Conservation (phyloP, 2,797 vertebrate genomes). For the Eulemur coronatus region DNA sequence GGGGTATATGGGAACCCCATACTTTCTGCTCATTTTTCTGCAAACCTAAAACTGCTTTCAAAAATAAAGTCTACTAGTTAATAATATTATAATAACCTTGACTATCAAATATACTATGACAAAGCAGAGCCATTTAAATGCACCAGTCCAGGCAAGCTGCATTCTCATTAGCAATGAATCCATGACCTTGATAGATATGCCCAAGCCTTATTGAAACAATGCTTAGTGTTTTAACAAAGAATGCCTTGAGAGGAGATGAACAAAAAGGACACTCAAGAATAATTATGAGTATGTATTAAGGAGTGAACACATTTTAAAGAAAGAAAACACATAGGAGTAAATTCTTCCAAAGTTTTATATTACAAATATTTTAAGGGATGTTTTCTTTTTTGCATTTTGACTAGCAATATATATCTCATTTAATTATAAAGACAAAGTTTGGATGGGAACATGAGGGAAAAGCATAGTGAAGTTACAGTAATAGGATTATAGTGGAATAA, state of each 20-base stretch:
- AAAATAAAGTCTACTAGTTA: neutral
- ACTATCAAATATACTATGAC: neutral
- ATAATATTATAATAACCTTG: neutral
- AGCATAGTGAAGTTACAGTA: neutral
- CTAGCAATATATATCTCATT: neutral
- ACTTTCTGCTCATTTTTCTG: neutral
- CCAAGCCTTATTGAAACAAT: neutral
- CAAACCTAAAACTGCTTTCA: neutral
- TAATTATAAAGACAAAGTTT: conserved; percentile 22
- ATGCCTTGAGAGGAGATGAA: neutral
- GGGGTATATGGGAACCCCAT: neutral
- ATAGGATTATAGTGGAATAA: neutral
- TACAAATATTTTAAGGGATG: neutral
- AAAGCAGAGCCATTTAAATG: neutral
- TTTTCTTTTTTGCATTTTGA: neutral
- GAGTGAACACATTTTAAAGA: neutral
- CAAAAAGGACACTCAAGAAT: neutral
- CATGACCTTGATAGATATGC: neutral
- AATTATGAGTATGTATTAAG: neutral
- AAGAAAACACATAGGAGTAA: neutral
- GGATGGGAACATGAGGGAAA: neutral
- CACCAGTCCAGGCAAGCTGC: neutral
- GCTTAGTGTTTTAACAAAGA: neutral
- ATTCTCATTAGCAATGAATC: neutral
- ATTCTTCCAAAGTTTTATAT: neutral